phyloP scores from a whole-genome alignment of 2,113 vertebrate species.

The Cisticola juncidis region DNA sequence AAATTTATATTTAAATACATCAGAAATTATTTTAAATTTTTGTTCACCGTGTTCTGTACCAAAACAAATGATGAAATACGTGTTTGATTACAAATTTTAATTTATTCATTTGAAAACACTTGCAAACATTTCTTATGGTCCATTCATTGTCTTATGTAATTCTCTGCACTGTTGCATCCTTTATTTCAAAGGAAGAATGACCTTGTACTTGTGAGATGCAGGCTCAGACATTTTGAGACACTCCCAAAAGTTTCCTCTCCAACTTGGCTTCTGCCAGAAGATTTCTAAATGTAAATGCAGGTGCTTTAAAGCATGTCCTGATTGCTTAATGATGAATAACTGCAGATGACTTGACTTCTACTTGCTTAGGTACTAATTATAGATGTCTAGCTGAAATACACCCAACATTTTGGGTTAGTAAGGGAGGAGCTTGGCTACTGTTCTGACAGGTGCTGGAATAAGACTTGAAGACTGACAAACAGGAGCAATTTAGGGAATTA shows the following conservation, averaged over 20 bases:
- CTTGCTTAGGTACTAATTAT: slow-evolving; percentile 21
- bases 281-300: slow-evolving; percentile 14
- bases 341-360: neutral
- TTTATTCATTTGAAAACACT: neutral
- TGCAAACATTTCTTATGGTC: neutral
- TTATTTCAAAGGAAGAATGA: neutral
- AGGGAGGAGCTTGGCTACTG: neutral
- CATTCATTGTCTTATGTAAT: neutral
- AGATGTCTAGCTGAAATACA: neutral
- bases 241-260: neutral
- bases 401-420: neutral
- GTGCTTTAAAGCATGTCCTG: neutral
- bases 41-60: rapidly evolving
- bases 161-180: neutral
- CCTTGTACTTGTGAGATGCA: neutral
- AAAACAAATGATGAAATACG: neutral
- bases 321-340: slow-evolving; percentile 13
- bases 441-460: neutral
- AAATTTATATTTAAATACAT: neutral
- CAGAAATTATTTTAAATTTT: neutral
- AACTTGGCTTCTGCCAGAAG: neutral
- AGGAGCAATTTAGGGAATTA: neutral
- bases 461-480: neutral
- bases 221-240: neutral
- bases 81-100: neutral